Evolutionary conservation across 2,888 invertebrate species (phyloP).

Genomic region (Harpagoxenus sublaevis): DNA sequence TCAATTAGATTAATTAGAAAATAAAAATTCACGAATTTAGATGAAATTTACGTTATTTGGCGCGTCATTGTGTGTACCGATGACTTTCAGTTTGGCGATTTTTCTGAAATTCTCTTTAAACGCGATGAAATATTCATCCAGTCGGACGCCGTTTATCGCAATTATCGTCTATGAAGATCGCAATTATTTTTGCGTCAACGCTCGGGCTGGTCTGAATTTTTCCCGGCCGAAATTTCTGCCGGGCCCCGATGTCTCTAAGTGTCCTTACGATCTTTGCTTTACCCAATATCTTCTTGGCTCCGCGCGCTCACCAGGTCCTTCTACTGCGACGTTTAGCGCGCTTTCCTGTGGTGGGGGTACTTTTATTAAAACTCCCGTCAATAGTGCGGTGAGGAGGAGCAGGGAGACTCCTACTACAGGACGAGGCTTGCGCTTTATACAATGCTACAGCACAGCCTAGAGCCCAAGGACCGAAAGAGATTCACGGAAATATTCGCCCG

Average conservation of each 20-base stretch:
- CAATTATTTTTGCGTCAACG: constrained; percentile 51
- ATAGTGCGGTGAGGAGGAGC: constrained; percentile 81
- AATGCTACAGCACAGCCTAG: constrained; percentile 74
- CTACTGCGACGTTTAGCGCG: constrained; percentile 75
- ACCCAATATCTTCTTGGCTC: constrained; percentile 82
- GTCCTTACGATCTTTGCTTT: constrained; percentile 83
- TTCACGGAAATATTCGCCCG: constrained; percentile 47
- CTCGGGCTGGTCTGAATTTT: constrained; percentile 62
- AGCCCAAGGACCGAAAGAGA: constrained; percentile 75
- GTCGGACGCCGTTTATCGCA: constrained; percentile 33
- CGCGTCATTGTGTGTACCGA: neutral
- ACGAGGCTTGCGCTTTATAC: constrained; percentile 79
- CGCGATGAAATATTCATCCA: constrained; percentile 49
- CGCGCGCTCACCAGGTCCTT: constrained; percentile 76
- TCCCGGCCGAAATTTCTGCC: constrained; percentile 65
- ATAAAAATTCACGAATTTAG: neutral
- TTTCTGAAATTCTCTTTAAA: neutral
- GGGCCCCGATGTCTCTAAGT: constrained; percentile 73
- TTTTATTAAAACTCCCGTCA: constrained; percentile 85
- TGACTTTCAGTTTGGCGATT: neutral
- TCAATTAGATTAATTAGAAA: neutral
- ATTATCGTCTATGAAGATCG: constrained; percentile 45
- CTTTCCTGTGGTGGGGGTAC: constrained; percentile 82
- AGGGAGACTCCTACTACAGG: constrained; percentile 77
- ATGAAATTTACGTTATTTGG: neutral